Evolutionary conservation across 2,888 invertebrate genomes (phyloP).

Genomic region (Meta bourneti): DNA sequence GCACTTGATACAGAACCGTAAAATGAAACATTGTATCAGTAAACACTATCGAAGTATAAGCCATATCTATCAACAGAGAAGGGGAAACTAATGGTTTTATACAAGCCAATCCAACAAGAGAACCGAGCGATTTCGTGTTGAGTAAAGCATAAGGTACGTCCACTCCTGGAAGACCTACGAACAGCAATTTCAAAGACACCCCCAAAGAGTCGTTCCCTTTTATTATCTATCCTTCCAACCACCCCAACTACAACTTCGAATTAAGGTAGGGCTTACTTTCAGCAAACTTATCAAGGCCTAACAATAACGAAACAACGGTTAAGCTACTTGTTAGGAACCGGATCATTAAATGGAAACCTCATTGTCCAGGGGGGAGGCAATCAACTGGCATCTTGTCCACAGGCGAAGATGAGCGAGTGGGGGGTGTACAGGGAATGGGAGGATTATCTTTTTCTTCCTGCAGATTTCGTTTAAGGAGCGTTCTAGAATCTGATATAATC

Average conservation of each 20-base stretch:
- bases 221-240: slow-evolving; percentile 5
- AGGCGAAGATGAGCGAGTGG: background rate
- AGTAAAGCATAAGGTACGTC: too few species aligned
- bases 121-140: too few species aligned
- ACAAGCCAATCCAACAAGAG: too few species aligned
- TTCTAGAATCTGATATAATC: slow-evolving; percentile 75
- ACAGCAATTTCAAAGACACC: too few species aligned
- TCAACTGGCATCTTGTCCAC: slow-evolving; percentile 36
- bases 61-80: too few species aligned
- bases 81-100: too few species aligned
- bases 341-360: slow-evolving; percentile 77
- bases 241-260: slow-evolving; percentile 55
- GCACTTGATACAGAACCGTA: too few species aligned
- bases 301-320: slow-evolving; percentile 75
- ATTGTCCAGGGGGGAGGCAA: slow-evolving; percentile 44
- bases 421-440: slow-evolving; percentile 28
- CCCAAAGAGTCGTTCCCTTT: background rate
- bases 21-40: too few species aligned
- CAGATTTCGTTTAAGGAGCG: slow-evolving; percentile 73
- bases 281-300: slow-evolving; percentile 66
- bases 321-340: slow-evolving; percentile 69
- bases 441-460: slow-evolving; percentile 67
- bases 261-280: slow-evolving; percentile 58
- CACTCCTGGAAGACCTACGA: too few species aligned
- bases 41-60: too few species aligned